These are phyloP conservation scores for Tragopan temminckii DNA, from an alignment of 2,797 vertebrate genomes.

Conservation along the genomic window DNA sequence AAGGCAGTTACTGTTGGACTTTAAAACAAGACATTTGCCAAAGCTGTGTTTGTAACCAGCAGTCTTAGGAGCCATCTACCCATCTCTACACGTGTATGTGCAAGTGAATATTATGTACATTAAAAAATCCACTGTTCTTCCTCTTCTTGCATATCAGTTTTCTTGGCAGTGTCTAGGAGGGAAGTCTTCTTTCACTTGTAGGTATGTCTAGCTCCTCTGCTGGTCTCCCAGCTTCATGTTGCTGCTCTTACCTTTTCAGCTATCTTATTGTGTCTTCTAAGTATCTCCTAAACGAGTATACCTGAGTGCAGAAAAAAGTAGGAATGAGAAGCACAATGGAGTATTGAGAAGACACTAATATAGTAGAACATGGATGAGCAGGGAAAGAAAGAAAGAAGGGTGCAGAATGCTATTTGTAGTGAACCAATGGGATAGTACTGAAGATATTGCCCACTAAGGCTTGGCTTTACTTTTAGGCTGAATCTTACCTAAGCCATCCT, in stretches of 20 bases:
- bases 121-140: rapidly evolving
- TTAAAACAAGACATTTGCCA: background rate
- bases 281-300: background rate
- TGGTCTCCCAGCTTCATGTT: background rate
- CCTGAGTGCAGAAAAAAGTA: background rate
- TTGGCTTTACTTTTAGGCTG: background rate
- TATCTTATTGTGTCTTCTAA: background rate
- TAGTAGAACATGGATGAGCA: background rate
- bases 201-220: background rate
- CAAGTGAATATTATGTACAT: background rate
- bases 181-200: background rate
- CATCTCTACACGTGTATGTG: background rate
- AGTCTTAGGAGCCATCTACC: background rate
- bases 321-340: background rate
- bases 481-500: background rate
- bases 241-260: background rate
- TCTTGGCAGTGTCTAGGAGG: background rate
- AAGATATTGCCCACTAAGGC: background rate
- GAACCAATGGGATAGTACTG: background rate
- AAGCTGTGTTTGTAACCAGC: background rate
- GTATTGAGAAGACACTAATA: background rate
- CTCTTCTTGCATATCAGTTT: background rate
- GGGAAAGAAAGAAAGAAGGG: background rate
- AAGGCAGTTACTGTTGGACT: background rate
- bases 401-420: background rate